phyloP scores from a whole-genome alignment of 2,113 vertebrate species.

The Pagrus major region DNA sequence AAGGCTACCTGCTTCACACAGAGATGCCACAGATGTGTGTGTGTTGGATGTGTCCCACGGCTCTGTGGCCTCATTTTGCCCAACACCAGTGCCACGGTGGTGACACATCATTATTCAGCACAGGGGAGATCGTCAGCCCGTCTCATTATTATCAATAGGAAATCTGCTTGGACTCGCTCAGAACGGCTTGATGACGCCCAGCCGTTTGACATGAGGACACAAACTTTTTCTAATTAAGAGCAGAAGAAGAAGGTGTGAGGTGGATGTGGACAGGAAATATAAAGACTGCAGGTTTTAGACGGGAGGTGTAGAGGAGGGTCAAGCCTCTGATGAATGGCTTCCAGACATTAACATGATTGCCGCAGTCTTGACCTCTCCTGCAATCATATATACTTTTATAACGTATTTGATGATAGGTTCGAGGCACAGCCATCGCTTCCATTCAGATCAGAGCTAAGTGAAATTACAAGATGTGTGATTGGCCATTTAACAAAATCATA shows the following conservation, averaged over 20 bases:
- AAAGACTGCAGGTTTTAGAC: background rate
- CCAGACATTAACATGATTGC: background rate
- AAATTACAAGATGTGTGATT: background rate
- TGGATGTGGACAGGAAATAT: background rate
- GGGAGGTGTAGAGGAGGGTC: no score
- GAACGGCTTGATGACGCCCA: constrained; percentile 4
- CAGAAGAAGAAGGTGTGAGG: constrained; percentile 5
- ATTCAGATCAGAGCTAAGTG: background rate
- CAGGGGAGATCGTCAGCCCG: constrained; percentile 65
- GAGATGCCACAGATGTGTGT: constrained; percentile 10
- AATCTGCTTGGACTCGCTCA: constrained; percentile 35
- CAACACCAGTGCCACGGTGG: constrained; percentile 10
- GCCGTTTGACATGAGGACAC: constrained; percentile 25
- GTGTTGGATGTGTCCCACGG: constrained; percentile 17
- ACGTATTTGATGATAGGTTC: no score
- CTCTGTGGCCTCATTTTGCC: constrained; percentile 40
- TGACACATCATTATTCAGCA: constrained; percentile 72
- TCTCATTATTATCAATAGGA: constrained; percentile 71
- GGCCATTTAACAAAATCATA: background rate
- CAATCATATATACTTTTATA: background rate
- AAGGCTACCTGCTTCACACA: constrained; percentile 53
- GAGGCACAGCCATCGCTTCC: no score
- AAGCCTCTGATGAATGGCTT: background rate
- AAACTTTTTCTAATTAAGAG: constrained; percentile 60
- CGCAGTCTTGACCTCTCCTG: background rate